Conservation (phyloP, 2,797 vertebrate species). For the Sebastes kiyomatsui region DNA sequence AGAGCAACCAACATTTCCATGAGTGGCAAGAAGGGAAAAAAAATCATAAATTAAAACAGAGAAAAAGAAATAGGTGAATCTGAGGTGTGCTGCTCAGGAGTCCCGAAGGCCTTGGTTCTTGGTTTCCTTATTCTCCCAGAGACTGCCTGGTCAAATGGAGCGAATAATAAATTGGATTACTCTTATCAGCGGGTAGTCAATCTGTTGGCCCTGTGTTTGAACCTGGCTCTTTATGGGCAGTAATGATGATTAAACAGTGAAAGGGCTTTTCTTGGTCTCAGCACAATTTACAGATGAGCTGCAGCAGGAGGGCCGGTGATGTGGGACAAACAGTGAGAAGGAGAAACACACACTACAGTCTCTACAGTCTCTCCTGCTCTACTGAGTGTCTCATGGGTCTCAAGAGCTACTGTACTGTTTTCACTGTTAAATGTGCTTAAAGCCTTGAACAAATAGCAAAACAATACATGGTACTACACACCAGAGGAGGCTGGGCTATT, state of each 20-base stretch:
- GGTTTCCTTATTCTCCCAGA: constrained; percentile 9
- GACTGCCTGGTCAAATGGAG: constrained; percentile 27
- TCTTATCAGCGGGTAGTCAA: constrained; percentile 30
- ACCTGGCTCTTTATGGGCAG: constrained; percentile 26
- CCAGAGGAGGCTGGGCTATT: not conserved
- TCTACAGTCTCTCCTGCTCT: not conserved
- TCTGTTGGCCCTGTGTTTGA: constrained; percentile 27
- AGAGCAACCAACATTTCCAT: too few relatives aligned
- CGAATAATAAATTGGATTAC: constrained; percentile 43
- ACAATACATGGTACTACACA: not conserved
- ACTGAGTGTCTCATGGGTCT: too few relatives aligned
- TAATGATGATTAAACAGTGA: not conserved
- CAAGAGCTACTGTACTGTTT: too few relatives aligned
- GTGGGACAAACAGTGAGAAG: not conserved
- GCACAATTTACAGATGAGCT: constrained; percentile 24
- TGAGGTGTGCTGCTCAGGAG: not conserved
- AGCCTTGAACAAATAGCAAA: not conserved
- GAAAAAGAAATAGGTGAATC: not conserved
- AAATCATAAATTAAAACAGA: not conserved
- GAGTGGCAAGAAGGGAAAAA: too few relatives aligned
- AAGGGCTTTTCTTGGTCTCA: constrained; percentile 31
- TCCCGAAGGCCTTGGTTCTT: not conserved
- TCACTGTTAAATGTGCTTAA: not conserved
- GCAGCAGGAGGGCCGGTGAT: not conserved
- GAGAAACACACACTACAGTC: not conserved